Evolutionary conservation across 37 sponge, comb jelly and placozoan genomes (phyloP), one percentile per base, ranked within the genome.

Genomic region (Dysidea cf. avara): DNA sequence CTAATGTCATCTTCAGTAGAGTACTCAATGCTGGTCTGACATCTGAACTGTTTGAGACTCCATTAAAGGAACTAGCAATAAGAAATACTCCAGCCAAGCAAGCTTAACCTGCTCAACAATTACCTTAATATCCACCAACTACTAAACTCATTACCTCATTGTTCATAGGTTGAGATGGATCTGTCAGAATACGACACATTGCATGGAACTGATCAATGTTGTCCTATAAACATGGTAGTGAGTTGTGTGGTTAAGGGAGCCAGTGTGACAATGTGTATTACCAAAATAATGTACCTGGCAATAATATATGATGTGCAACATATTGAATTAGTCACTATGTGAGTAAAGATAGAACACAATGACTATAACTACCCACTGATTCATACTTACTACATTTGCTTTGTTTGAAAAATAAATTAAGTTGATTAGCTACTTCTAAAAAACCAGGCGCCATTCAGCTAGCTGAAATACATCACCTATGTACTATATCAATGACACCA

Each of bases 91-190:
- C 54, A 93, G 55, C 78, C 80, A 87, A 3, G 87, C 91, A 36
- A 78, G 73, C 60, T 89, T 89, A 32, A 81, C 82, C 76, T 77
- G 32, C 1, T 30, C 7, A 11, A 49, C 20, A n/a, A 5, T 39
- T 18, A 49, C 64, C 66, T 14, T n/a, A 50, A 64, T 30, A 31
- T 14, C 29, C 34, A 32, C 35, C 39, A 64, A 16, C 13, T 64
- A 31, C 9, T 65, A 39, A 13, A 28, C 1, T 9, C 18, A 48
- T 21, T 37, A 71, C 64, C 66, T 87, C 87, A 32, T 34, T 61
- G 57, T 69, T 92, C 82, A 92, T 87, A 16, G 93, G 88, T 61
- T 87, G 93, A 2, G 76, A 53, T 34, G 68, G 85, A 46, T 92
- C 93, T 3, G 64, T 75, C 39, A 92, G 46, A 14, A 92, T 87